These are phyloP conservation scores for Manacus vitellinus DNA, from an alignment of 2,113 vertebrate species.

Conservation along the genomic window DNA sequence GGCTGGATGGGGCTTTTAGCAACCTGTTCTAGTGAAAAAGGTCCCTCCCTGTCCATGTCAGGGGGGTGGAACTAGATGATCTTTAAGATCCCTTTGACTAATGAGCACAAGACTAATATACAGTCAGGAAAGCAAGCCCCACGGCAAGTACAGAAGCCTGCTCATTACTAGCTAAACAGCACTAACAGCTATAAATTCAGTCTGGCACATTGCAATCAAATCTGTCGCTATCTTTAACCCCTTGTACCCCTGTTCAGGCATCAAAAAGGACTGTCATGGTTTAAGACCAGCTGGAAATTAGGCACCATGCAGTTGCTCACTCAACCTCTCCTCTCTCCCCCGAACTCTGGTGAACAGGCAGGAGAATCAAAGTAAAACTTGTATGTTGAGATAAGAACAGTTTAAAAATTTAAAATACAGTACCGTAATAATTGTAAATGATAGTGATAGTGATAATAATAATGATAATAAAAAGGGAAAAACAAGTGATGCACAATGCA, in stretches of 20 bases:
- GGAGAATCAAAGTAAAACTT: background rate
- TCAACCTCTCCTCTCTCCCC: background rate
- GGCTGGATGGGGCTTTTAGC: background rate
- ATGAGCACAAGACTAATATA: background rate
- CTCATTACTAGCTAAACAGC: background rate
- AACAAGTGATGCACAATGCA: background rate
- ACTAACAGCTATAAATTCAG: background rate
- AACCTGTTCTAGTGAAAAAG: background rate
- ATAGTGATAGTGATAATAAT: background rate
- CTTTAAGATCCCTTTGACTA: background rate
- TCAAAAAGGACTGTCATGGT: background rate
- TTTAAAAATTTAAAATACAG: background rate
- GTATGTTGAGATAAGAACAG: background rate
- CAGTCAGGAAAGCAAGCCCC: background rate
- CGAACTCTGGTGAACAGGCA: background rate
- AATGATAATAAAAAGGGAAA: background rate
- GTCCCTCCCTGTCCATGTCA: background rate
- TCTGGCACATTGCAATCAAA: background rate
- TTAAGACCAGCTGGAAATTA: background rate
- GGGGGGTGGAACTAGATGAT: background rate
- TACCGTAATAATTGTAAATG: background rate
- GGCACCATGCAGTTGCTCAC: background rate
- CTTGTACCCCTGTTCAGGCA: background rate
- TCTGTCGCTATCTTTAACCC: background rate
- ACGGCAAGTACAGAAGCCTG: background rate